Evolutionary conservation across 2,113 vertebrate genomes (phyloP), one percentile per base, ranked within the genome.

Genomic region (Neotoma lepida): DNA sequence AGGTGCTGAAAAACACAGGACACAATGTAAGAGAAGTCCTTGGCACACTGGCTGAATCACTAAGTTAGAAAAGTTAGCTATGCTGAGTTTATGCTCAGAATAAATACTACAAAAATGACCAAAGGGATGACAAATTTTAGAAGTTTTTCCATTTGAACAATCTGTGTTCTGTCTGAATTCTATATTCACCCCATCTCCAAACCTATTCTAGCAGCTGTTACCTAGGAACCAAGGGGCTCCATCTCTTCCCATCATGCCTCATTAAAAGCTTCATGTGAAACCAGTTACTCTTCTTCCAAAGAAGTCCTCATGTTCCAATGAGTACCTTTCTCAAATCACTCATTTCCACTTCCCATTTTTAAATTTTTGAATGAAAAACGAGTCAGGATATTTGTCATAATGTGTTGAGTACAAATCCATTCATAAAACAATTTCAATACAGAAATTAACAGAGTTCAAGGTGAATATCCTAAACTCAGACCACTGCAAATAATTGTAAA

Each of bases 401-500:
- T 93, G 2, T 54, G n/a, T 30, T 12, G 9, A 84, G 33, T 70
- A 91, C 35, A 94, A 95, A 61, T 33, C 49, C n/a, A 78, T 51
- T 51, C 66, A 39, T 61, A 70, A 94, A 51, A 91, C 54, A 87
- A 91, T 49, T 92, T 91, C 33, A 76, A 51, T 46, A 30, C 54
- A 93, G 54, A 91, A 92, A 39, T 76, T 76, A 94, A 88, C 9
- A 89, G 44, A 70, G 33, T 86, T 93, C 88, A 51, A 70, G 24
- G 3, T 80, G 7, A 94, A 88, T 80, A 97, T 56, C 61, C 66
- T 93, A 84, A 92, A 80, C 12, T 91, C n/a, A 96, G 33, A 86
- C 30, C 35, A 68, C 2, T 70, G 26, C 54, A 92, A 80, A 63
- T 74, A 92, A 86, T 51, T 58, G 68, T 10, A 68, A 92, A 88